Conservation (phyloP, 1,140 invertebrate species). For the Oedothorax gibbosus region DNA sequence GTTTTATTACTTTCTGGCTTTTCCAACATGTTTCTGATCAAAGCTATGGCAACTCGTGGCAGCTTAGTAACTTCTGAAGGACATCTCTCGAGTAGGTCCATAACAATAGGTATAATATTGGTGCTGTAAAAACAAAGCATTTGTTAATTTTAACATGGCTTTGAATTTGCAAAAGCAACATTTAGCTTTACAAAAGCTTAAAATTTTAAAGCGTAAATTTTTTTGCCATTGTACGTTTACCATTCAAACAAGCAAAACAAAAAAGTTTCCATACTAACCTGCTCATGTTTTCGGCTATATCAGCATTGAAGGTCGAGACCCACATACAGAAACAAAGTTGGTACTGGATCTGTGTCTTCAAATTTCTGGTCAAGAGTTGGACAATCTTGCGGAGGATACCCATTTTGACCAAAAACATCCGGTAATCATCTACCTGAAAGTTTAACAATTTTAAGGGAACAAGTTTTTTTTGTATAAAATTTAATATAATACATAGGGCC, state of each 20-base stretch:
- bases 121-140: background rate
- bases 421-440: conserved; percentile 9
- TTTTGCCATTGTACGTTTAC: background rate
- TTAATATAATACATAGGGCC: too few species aligned
- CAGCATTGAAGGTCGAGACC: conserved; percentile 26
- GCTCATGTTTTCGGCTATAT: conserved; percentile 24
- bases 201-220: too few species aligned
- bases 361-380: background rate
- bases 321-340: conserved; percentile 41
- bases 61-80: conserved; percentile 14
- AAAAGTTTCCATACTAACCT: background rate
- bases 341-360: conserved; percentile 36
- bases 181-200: too few species aligned
- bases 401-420: conserved; percentile 15
- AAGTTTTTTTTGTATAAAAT: too few species aligned
- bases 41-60: conserved; percentile 12
- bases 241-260: background rate
- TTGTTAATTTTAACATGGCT: background rate
- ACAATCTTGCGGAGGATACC: conserved; percentile 8
- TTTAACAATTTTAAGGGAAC: background rate
- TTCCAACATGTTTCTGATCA: conserved; percentile 37
- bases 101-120: background rate
- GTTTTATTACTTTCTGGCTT: background rate
- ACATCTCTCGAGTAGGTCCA: conserved; percentile 19
- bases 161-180: background rate